A percentile compares a stretch with the other conserved stretches of the same genome.
These are phyloP conservation scores for Saturnia pavonia DNA, from an alignment of 2,888 invertebrate species.

Conservation along the genomic window DNA sequence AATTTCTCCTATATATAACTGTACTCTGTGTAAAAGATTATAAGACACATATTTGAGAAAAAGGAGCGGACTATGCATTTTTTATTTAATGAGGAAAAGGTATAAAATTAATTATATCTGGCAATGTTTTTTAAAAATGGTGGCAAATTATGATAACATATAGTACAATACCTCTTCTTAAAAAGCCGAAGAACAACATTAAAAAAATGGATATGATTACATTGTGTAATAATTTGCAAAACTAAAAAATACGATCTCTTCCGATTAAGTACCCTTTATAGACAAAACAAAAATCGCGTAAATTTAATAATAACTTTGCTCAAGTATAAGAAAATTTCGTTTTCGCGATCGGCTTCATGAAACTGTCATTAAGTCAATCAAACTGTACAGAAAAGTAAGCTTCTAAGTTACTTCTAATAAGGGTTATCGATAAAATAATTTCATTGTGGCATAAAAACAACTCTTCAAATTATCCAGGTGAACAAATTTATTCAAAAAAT, in stretches of 20 bases:
- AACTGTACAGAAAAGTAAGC: not conserved
- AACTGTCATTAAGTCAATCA: not conserved
- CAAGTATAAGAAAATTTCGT: not conserved
- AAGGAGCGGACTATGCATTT: not conserved
- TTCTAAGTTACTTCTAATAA: not conserved
- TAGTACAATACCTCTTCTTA: not conserved
- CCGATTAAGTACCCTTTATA: too few species aligned
- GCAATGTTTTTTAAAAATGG: not conserved
- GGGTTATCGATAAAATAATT: not conserved
- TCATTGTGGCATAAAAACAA: conserved; percentile 4
- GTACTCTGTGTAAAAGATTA: too few species aligned
- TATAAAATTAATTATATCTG: not conserved
- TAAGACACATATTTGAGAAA: not conserved
- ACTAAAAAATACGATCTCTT: too few species aligned
- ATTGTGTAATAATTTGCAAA: too few species aligned
- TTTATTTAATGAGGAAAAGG: not conserved
- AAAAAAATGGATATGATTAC: too few species aligned
- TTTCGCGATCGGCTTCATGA: not conserved
- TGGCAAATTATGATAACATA: not conserved
- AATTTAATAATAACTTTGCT: too few species aligned
- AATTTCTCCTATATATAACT: too few species aligned
- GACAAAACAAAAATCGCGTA: too few species aligned
- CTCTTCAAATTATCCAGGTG: conserved; percentile 27
- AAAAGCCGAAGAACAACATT: too few species aligned
- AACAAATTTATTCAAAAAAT: conserved; percentile 33